A percentile compares a stretch with the other conserved stretches of the same genome.
Conservation (phyloP, 2,797 vertebrate genomes). For the Pelobates cultripes region DNA sequence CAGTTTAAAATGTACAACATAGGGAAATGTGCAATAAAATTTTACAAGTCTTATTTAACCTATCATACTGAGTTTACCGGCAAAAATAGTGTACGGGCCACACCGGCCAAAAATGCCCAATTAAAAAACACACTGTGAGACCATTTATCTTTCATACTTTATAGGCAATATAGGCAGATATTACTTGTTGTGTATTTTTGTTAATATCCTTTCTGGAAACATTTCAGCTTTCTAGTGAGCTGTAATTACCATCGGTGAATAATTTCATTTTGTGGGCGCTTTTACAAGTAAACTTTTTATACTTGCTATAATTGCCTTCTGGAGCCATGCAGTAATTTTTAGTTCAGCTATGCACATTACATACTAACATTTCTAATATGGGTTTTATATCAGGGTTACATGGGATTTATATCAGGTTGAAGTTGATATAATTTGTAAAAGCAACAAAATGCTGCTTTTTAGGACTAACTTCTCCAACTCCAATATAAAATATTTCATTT, state of each 20-base stretch:
- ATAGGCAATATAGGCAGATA: conserved; percentile 43
- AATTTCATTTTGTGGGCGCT: conserved; percentile 37
- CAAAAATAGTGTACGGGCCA: conserved; percentile 22
- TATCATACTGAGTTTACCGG: conserved; percentile 9
- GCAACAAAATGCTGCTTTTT: conserved; percentile 28
- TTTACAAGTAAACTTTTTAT: conserved; percentile 52
- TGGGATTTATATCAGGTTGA: conserved; percentile 8
- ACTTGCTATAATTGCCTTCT: conserved; percentile 33
- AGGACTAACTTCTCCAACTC: conserved; percentile 23
- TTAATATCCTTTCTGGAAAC: conserved; percentile 39
- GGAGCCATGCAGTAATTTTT: conserved; percentile 35
- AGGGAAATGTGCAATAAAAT: conserved; percentile 22
- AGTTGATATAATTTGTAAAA: conserved; percentile 16
- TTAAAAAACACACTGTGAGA: conserved; percentile 40
- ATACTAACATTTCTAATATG: conserved; percentile 14
- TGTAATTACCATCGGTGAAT: conserved; percentile 46
- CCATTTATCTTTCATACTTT: conserved; percentile 32
- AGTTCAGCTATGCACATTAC: conserved; percentile 11
- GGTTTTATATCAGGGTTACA: conserved; percentile 25
- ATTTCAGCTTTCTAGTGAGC: conserved; percentile 39
- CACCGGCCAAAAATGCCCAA: conserved; percentile 21
- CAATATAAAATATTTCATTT: conserved; percentile 23
- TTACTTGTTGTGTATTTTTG: conserved; percentile 31
- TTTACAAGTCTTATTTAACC: background rate
- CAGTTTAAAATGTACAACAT: conserved; percentile 10